A percentile compares a stretch with the other conserved stretches of the same genome.
Conservation (phyloP, 2,888 invertebrate genomes). For the Macaria notata region DNA sequence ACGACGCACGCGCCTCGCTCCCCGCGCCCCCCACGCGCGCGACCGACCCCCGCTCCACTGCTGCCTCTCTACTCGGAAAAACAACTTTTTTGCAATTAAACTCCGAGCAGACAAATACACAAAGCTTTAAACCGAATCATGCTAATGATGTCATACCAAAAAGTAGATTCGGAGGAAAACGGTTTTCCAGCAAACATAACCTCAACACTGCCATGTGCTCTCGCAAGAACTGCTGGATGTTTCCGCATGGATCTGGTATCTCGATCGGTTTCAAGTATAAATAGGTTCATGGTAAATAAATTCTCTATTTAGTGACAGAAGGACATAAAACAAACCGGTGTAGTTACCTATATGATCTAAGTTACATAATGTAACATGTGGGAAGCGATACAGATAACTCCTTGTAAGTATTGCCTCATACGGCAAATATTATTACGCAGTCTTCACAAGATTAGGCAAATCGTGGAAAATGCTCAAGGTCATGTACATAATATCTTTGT, state of each 20-base stretch:
- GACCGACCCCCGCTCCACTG: slow-evolving; percentile 17
- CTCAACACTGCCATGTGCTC: slow-evolving; percentile 13
- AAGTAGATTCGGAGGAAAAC: slow-evolving; percentile 9
- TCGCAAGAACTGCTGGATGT: not conserved
- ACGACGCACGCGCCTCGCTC: slow-evolving; percentile 50
- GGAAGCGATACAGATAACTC: slow-evolving; percentile 17
- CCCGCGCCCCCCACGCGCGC: slow-evolving; percentile 33
- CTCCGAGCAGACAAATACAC: slow-evolving; percentile 14
- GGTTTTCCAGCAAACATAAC: slow-evolving; percentile 20
- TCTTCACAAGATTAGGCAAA: slow-evolving; percentile 51
- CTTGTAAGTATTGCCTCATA: slow-evolving; percentile 11
- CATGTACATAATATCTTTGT: slow-evolving; percentile 38
- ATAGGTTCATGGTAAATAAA: too few relatives aligned
- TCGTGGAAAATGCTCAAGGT: slow-evolving; percentile 62
- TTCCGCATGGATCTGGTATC: not conserved
- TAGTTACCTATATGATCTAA: not conserved
- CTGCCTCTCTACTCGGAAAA: slow-evolving; percentile 16
- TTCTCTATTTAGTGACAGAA: too few relatives aligned
- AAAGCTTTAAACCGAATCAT: slow-evolving; percentile 21
- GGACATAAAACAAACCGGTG: too few relatives aligned
- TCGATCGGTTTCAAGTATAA: not conserved
- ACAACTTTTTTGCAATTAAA: slow-evolving; percentile 20
- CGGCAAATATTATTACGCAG: slow-evolving; percentile 37
- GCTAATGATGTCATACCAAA: slow-evolving; percentile 15
- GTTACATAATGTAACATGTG: slow-evolving; percentile 3